These are phyloP conservation scores for Miniopterus natalensis DNA, from an alignment of 2,113 vertebrate species.

Conservation along the genomic window DNA sequence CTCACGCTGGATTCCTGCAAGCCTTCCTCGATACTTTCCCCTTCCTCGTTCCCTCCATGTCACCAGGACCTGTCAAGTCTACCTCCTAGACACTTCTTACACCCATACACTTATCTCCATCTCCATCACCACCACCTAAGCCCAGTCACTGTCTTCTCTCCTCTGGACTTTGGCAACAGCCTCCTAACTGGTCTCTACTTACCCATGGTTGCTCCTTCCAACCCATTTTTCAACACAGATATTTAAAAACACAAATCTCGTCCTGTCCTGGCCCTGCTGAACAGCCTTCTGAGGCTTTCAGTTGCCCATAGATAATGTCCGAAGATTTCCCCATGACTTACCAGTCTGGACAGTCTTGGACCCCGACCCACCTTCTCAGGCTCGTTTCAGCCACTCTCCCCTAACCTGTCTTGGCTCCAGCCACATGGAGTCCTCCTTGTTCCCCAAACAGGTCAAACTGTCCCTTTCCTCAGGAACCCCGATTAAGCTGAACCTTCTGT, in stretches of 20 bases:
- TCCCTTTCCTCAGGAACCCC: neutral
- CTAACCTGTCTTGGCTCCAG: neutral
- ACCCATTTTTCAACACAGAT: neutral
- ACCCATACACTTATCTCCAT: neutral
- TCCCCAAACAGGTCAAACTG: neutral
- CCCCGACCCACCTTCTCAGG: neutral
- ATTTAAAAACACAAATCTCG: conserved; percentile 22
- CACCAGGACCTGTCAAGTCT: neutral
- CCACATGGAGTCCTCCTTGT: neutral
- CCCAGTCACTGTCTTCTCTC: neutral
- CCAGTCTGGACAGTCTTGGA: neutral
- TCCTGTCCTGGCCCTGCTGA: neutral
- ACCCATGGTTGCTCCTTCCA: neutral
- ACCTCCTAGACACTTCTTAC: neutral
- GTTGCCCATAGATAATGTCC: neutral
- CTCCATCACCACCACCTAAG: neutral
- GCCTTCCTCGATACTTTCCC: neutral
- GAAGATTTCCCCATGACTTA: neutral
- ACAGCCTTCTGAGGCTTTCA: neutral
- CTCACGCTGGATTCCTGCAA: conserved; percentile 25
- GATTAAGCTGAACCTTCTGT: neutral
- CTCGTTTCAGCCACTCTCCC: neutral
- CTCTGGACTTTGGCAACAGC: neutral
- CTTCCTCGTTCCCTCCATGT: conserved; percentile 6
- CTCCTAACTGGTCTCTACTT: neutral